Conservation (phyloP, 1,140 invertebrate species). For the Nomia melanderi region DNA sequence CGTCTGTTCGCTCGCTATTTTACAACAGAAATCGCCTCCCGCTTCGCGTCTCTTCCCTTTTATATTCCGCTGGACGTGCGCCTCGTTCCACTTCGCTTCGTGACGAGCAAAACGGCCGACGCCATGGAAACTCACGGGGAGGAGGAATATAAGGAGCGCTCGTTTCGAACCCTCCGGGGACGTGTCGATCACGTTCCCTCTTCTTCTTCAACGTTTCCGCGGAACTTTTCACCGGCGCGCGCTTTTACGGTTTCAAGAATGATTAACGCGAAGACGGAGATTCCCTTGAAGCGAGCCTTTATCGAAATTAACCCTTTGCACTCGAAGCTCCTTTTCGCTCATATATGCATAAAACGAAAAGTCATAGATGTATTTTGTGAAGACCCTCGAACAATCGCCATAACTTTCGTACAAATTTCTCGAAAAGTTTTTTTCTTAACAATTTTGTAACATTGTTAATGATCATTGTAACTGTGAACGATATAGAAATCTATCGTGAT, state of each 20-base stretch:
- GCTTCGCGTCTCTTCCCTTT: background rate
- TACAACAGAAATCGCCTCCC: slow-evolving; percentile 29
- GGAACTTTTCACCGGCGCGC: slow-evolving; percentile 9
- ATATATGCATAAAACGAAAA: no score
- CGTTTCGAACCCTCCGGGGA: slow-evolving; percentile 35
- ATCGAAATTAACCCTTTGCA: no score
- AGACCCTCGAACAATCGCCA: no score
- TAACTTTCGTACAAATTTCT: no score
- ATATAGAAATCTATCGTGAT: no score
- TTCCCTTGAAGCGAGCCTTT: no score
- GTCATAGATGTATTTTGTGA: no score
- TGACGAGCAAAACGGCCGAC: slow-evolving; percentile 33
- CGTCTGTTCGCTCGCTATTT: slow-evolving; percentile 37
- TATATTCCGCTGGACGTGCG: slow-evolving; percentile 19
- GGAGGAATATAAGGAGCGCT: slow-evolving; percentile 39
- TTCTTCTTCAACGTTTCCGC: slow-evolving; percentile 18
- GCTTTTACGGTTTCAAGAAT: background rate
- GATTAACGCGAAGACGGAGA: background rate
- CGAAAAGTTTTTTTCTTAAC: no score
- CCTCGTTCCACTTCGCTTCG: slow-evolving; percentile 43
- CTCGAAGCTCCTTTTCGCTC: no score
- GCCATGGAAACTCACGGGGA: slow-evolving; percentile 34
- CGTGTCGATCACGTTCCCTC: slow-evolving; percentile 33
- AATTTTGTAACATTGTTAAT: no score
- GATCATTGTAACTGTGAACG: no score